phyloP scores from a whole-genome alignment of 2,888 invertebrate genomes.

The Lasioglossum leucozonium region DNA sequence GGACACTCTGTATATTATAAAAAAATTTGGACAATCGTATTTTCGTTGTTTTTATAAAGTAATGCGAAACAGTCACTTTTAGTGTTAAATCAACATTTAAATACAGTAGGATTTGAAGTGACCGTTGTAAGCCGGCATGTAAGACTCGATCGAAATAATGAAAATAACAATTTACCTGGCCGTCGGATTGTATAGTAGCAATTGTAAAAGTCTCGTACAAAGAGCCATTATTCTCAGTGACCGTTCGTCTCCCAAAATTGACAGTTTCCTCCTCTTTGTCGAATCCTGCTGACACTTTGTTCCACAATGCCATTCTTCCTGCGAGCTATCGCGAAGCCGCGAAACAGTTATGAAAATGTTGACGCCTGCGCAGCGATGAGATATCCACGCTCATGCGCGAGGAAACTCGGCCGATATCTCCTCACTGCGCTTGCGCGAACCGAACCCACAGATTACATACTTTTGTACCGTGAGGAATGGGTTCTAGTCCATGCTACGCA shows the following conservation, averaged over 20 bases:
- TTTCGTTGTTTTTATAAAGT: too few species aligned
- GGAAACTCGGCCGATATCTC: too few species aligned
- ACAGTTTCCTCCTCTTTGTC: slow-evolving; percentile 85
- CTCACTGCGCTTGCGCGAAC: neutral
- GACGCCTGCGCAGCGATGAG: neutral
- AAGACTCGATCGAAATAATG: neutral
- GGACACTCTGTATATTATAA: too few species aligned
- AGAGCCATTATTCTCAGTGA: slow-evolving; percentile 83
- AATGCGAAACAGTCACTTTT: too few species aligned
- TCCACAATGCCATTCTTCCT: slow-evolving; percentile 79
- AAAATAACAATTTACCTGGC: slow-evolving; percentile 61
- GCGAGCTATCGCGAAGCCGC: slow-evolving; percentile 47
- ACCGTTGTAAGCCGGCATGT: slow-evolving; percentile 13
- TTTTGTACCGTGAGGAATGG: neutral
- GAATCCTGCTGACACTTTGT: slow-evolving; percentile 84
- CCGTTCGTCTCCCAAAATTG: slow-evolving; percentile 85
- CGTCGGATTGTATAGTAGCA: slow-evolving; percentile 81
- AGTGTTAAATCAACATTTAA: neutral
- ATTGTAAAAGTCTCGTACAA: slow-evolving; percentile 85
- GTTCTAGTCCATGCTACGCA: too few species aligned
- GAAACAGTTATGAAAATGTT: slow-evolving; percentile 35
- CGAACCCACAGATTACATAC: neutral
- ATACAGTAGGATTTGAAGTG: neutral
- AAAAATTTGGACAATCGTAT: neutral
- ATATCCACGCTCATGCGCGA: too few species aligned